These are phyloP conservation scores for Lepilemur ruficaudatus DNA, from an alignment of 2,797 vertebrate species.

Conservation along the genomic window DNA sequence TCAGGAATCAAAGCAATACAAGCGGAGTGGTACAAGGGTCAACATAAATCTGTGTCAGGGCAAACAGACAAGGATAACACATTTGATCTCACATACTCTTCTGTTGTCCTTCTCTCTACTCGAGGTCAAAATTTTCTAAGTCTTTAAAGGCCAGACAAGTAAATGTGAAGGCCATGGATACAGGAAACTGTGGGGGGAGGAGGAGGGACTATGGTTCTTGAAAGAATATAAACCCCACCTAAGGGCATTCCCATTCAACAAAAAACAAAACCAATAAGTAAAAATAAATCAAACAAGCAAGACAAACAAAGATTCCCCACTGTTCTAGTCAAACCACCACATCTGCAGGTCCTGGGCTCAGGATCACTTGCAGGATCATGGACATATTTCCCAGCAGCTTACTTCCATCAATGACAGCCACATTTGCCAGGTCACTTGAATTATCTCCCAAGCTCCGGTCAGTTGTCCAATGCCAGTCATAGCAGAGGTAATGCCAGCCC, in stretches of 20 bases:
- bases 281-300: background rate
- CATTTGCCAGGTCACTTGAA: conserved; percentile 85
- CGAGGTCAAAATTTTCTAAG: background rate
- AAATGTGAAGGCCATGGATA: background rate
- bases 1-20: background rate
- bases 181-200: accelerated
- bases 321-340: background rate
- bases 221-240: background rate
- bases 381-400: conserved; percentile 56
- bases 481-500: conserved; percentile 89
- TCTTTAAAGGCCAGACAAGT: background rate
- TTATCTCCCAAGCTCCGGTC: conserved; percentile 87
- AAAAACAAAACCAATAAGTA: background rate
- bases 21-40: background rate
- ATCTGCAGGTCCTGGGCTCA: background rate
- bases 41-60: background rate
- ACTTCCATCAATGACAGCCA: conserved; percentile 98
- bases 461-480: conserved; percentile 93
- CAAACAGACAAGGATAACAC: background rate
- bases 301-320: background rate
- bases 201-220: background rate
- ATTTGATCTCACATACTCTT: background rate
- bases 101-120: background rate
- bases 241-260: background rate
- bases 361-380: background rate